These are phyloP conservation scores for Aplysia californica DNA, from an alignment of 1,140 invertebrate genomes.

Conservation along the genomic window DNA sequence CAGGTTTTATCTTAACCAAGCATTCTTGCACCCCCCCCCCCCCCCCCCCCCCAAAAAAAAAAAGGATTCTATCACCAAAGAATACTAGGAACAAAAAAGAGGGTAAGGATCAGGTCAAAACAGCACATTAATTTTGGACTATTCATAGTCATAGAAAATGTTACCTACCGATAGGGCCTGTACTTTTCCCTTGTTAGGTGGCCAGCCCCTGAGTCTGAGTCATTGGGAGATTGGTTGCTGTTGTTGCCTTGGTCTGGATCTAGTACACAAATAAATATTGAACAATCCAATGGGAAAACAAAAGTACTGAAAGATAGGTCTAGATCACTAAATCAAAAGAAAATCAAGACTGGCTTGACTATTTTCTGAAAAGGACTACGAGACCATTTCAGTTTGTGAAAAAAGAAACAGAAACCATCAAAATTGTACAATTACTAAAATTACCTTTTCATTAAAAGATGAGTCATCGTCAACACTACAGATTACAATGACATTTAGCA, in stretches of 20 bases:
- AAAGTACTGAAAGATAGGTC: background rate
- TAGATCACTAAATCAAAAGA: background rate
- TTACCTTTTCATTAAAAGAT: no score
- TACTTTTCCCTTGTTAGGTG: slow-evolving; percentile 39
- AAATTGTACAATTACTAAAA: background rate
- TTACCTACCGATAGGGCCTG: slow-evolving; percentile 45
- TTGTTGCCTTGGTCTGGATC: slow-evolving; percentile 20
- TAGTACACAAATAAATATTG: background rate
- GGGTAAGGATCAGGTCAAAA: background rate
- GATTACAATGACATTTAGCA: no score
- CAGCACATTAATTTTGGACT: background rate
- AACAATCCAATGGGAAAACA: background rate
- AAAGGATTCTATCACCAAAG: background rate
- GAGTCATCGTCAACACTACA: no score
- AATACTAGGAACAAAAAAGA: background rate
- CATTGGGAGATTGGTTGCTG: slow-evolving; percentile 30
- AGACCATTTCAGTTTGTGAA: background rate
- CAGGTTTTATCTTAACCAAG: no score
- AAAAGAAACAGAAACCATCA: background rate
- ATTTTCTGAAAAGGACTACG: background rate
- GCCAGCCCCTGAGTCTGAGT: slow-evolving; percentile 41
- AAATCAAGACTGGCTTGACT: background rate
- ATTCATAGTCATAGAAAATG: background rate
- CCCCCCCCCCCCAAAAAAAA: no score
- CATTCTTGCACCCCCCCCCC: no score